A percentile compares a stretch with the other conserved stretches of the same genome.
Conservation (phyloP, 2,888 invertebrate species). For the Himalopsyche kuldschensis region DNA sequence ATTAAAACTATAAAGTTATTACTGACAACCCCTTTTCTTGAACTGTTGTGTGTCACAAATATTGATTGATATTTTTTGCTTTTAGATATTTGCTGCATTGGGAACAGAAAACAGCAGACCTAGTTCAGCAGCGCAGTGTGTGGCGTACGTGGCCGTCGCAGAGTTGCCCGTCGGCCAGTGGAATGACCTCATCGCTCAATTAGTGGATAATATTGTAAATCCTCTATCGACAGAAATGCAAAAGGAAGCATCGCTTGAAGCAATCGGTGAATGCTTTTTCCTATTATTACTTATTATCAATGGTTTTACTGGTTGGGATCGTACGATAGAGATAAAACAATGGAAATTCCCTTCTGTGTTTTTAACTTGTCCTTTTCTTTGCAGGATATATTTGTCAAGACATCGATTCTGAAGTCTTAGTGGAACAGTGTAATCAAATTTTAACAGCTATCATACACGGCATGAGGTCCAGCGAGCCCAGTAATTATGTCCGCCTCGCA, state of each 20-base stretch:
- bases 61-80: conserved; percentile 23
- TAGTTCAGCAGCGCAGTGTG: conserved; percentile 98
- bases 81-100: conserved; percentile 85
- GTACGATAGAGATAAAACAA: not conserved
- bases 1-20: too few species aligned
- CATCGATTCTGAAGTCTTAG: conserved; percentile 90
- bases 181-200: conserved; percentile 83
- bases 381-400: conserved; percentile 93
- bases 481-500: conserved; percentile 91
- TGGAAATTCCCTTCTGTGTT: not conserved
- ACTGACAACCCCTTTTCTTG: too few species aligned
- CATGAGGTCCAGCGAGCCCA: conserved; percentile 93
- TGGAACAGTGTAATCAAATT: conserved; percentile 92
- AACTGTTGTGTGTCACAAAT: too few species aligned
- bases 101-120: conserved; percentile 96
- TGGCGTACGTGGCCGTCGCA: conserved; percentile 96
- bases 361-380: conserved; percentile 28
- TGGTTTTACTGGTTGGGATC: not conserved
- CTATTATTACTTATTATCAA: not conserved
- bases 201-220: conserved; percentile 91
- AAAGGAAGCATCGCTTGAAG: conserved; percentile 95
- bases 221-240: conserved; percentile 87
- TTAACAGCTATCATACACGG: conserved; percentile 98
- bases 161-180: conserved; percentile 92
- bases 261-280: conserved; percentile 70